A percentile compares a stretch with the other conserved stretches of the same genome.
These are phyloP conservation scores for Melieria picta DNA, from an alignment of 2,888 invertebrate species.

Conservation along the genomic window DNA sequence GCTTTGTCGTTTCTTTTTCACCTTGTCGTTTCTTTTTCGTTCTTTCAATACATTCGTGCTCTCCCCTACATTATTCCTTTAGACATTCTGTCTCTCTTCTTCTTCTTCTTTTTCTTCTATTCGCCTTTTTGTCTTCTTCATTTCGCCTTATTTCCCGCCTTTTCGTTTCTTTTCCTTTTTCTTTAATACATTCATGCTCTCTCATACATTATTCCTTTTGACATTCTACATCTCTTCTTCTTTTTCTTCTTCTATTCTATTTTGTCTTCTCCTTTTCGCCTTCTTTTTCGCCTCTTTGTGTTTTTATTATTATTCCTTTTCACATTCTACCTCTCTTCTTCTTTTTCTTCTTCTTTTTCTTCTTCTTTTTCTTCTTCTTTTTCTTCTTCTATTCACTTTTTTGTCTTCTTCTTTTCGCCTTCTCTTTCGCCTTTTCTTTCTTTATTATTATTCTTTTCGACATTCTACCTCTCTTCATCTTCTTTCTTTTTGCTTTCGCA, in stretches of 20 bases:
- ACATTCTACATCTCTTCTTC: not conserved
- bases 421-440: too few species aligned
- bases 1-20: not conserved
- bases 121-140: not conserved
- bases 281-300: not conserved
- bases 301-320: not conserved
- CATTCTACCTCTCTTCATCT: too few species aligned
- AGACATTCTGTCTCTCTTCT: not conserved
- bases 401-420: too few species aligned
- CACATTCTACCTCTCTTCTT: not conserved
- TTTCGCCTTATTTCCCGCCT: not conserved
- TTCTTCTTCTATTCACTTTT: not conserved
- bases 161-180: not conserved
- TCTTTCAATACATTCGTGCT: not conserved
- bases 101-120: not conserved
- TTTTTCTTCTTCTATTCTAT: not conserved
- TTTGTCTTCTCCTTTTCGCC: not conserved
- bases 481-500: too few species aligned
- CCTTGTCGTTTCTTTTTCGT: not conserved
- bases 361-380: not conserved
- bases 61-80: not conserved
- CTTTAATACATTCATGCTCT: constrained; percentile 1
- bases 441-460: not conserved
- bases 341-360: not conserved
- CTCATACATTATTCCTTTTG: not conserved